Percentiles rank a stretch among this genome's conserved stretches.
These are phyloP conservation scores for Pogonus chalceus DNA, from an alignment of 1,140 invertebrate genomes.

Conservation along the genomic window DNA sequence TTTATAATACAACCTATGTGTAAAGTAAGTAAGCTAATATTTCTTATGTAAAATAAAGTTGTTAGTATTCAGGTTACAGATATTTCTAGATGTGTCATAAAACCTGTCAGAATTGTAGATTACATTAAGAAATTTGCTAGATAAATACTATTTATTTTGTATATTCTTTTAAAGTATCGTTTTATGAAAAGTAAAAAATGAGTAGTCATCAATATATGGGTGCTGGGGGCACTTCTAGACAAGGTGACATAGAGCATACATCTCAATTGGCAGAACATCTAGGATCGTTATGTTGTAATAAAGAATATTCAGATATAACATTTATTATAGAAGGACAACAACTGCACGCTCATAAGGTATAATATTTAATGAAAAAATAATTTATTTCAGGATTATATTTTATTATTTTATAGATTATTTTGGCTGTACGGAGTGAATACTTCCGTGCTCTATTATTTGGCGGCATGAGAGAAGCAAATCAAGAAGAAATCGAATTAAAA, in stretches of 20 bases:
- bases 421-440: slow-evolving; percentile 90
- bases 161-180: neutral
- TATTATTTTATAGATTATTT: slow-evolving; percentile 46
- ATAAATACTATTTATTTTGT: no score
- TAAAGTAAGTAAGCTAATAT: no score
- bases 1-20: no score
- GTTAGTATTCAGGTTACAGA: no score
- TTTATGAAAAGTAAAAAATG: no score
- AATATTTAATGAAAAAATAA: neutral
- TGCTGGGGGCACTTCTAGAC: slow-evolving; percentile 14
- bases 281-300: slow-evolving; percentile 69
- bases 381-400: slow-evolving; percentile 1
- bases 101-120: no score
- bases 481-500: slow-evolving; percentile 74
- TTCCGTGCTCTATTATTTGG: slow-evolving; percentile 86
- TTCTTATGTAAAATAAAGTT: no score
- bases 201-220: slow-evolving; percentile 28
- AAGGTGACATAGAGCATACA: slow-evolving; percentile 33
- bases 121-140: no score
- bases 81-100: no score
- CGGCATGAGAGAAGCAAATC: slow-evolving; percentile 79
- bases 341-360: slow-evolving; percentile 78
- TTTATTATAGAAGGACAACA: slow-evolving; percentile 75
- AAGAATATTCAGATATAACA: slow-evolving; percentile 86
- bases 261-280: slow-evolving; percentile 64